Evolutionary conservation across 2,797 vertebrate species (phyloP).

Genomic region (Eulemur rubriventer): DNA sequence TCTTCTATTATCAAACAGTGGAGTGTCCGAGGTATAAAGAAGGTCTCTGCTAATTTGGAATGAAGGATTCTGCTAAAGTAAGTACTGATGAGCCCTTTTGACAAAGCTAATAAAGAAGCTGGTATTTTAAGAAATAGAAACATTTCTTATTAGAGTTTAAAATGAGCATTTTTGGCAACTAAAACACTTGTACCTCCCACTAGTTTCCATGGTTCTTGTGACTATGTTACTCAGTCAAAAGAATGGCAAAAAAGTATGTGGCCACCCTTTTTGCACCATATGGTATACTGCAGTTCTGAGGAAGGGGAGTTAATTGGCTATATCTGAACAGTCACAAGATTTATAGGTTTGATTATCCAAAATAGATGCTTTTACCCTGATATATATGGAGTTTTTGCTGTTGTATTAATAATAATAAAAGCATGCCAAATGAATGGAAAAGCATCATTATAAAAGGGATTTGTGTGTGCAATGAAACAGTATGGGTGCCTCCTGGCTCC

Average conservation of each 20-base stretch:
- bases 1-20: not conserved
- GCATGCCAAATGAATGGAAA: constrained; percentile 61
- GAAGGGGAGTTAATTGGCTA: constrained; percentile 75
- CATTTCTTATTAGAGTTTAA: constrained; percentile 66
- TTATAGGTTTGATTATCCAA: constrained; percentile 76
- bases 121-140: constrained; percentile 43
- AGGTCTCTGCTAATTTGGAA: not conserved
- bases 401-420: constrained; percentile 75
- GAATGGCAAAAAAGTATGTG: constrained; percentile 21
- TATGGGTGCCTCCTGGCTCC: constrained; percentile 42
- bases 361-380: constrained; percentile 74
- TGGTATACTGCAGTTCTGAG: constrained; percentile 56
- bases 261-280: constrained; percentile 31
- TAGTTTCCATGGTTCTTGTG: not conserved
- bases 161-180: constrained; percentile 54
- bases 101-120: constrained; percentile 52
- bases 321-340: constrained; percentile 75
- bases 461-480: constrained; percentile 23
- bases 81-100: not conserved
- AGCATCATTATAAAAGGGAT: not conserved
- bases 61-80: not conserved
- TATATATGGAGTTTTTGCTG: constrained; percentile 5
- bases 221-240: constrained; percentile 48
- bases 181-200: not conserved
- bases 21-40: not conserved